Percentiles rank a stretch among this genome's conserved stretches.
Conservation (phyloP, 2,797 vertebrate genomes). For the Danio albolineatus region DNA sequence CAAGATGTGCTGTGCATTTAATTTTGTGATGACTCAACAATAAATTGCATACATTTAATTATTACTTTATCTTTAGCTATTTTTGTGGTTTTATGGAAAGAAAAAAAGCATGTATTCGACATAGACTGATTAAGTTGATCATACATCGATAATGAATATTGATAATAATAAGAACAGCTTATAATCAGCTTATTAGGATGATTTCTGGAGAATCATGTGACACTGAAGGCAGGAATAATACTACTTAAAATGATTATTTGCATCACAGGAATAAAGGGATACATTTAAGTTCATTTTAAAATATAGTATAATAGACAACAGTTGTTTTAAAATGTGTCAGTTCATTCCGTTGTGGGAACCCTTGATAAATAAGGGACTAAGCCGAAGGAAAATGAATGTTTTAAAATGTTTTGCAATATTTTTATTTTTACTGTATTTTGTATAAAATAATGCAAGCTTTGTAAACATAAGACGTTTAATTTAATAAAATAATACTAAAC, state of each 20-base stretch:
- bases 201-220: background rate
- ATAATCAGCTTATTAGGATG: background rate
- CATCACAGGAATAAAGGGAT: too few relatives aligned
- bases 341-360: too few relatives aligned
- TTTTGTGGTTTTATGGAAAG: background rate
- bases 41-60: background rate
- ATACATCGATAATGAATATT: background rate
- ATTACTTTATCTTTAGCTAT: too few relatives aligned
- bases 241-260: too few relatives aligned
- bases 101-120: background rate
- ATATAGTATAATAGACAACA: too few relatives aligned
- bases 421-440: background rate
- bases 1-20: background rate
- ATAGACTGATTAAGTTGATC: too few relatives aligned
- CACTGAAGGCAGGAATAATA: background rate
- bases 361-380: too few relatives aligned
- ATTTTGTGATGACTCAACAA: background rate
- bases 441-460: background rate
- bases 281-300: background rate
- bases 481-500: too few relatives aligned
- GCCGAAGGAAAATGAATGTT: background rate
- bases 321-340: too few relatives aligned
- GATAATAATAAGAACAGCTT: background rate
- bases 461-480: background rate
- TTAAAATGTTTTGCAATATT: background rate